A percentile compares a stretch with the other conserved stretches of the same genome.
phyloP scores from a whole-genome alignment of 2,888 invertebrate genomes.

The Steinernema carpocapsae region DNA sequence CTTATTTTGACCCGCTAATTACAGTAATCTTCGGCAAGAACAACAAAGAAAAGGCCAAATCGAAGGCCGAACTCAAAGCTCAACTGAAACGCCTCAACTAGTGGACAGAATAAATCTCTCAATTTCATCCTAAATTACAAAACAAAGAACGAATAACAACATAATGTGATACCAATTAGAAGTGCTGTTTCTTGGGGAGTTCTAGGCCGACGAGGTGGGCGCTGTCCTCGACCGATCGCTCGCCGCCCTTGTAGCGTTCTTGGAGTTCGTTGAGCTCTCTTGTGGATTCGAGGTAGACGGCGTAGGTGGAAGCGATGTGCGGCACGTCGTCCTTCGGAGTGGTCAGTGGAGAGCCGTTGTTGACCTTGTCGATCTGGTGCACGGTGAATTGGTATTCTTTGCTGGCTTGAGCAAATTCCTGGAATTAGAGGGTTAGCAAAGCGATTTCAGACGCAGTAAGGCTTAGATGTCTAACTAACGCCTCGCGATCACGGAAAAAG shows the following conservation, averaged over 20 bases:
- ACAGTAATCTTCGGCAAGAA: constrained; percentile 22
- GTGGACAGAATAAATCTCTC: constrained; percentile 14
- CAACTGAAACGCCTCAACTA: constrained; percentile 17
- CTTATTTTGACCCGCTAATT: neutral
- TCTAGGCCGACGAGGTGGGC: constrained; percentile 63
- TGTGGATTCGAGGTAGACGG: constrained; percentile 55
- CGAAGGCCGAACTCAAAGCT: constrained; percentile 28
- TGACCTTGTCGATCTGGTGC: neutral
- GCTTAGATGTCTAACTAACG: neutral
- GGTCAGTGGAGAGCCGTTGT: neutral
- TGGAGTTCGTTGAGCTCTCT: constrained; percentile 57
- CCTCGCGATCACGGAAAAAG: no score
- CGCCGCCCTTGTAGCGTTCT: constrained; percentile 58
- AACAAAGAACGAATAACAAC: constrained; percentile 22
- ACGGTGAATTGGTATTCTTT: neutral
- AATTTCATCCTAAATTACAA: neutral
- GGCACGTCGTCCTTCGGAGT: constrained; percentile 50
- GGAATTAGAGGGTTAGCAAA: neutral
- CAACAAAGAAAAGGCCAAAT: constrained; percentile 30
- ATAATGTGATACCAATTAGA: neutral
- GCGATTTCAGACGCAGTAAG: neutral
- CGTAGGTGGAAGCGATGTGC: constrained; percentile 58
- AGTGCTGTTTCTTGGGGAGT: constrained; percentile 49
- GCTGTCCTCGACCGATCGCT: constrained; percentile 60
- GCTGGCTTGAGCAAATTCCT: neutral